Evolutionary conservation across 2,888 invertebrate species (phyloP).

Genomic region (Peribatodes rhomboidaria): DNA sequence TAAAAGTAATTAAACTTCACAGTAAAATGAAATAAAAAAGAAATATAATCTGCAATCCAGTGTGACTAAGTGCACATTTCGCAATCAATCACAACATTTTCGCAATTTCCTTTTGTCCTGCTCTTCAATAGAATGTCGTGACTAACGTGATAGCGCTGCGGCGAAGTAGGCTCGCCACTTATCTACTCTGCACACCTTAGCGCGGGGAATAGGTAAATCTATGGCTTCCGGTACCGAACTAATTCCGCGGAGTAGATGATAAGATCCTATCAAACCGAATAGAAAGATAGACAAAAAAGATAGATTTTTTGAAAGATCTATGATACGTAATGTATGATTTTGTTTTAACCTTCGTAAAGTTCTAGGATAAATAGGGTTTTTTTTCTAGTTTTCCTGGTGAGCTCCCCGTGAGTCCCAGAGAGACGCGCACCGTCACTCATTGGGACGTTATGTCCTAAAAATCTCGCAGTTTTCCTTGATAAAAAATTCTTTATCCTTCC

Average conservation of each 20-base stretch:
- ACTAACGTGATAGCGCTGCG: constrained; percentile 16
- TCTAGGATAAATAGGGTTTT: not conserved
- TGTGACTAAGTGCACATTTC: constrained; percentile 1
- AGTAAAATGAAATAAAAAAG: not conserved
- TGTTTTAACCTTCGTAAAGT: too few species aligned
- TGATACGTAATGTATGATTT: too few species aligned
- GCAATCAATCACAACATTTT: constrained; percentile 2
- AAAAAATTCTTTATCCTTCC: too few species aligned
- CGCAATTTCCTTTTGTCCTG: not conserved
- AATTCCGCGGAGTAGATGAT: constrained; percentile 11
- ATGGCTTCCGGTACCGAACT: constrained; percentile 22
- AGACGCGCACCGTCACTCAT: too few species aligned
- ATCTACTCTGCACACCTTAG: constrained; percentile 26
- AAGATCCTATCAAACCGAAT: constrained; percentile 17
- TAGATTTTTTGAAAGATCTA: not conserved
- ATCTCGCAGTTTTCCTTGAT: too few species aligned
- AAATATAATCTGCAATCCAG: not conserved
- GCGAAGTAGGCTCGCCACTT: constrained; percentile 22
- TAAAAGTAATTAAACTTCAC: not conserved
- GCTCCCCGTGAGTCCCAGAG: too few species aligned
- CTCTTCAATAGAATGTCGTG: constrained; percentile 16
- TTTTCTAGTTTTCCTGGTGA: too few species aligned
- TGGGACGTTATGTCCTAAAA: too few species aligned
- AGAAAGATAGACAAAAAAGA: not conserved
- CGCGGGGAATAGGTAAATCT: constrained; percentile 13